These are phyloP conservation scores for Torymus texanus DNA, from an alignment of 2,888 invertebrate species.

Conservation along the genomic window DNA sequence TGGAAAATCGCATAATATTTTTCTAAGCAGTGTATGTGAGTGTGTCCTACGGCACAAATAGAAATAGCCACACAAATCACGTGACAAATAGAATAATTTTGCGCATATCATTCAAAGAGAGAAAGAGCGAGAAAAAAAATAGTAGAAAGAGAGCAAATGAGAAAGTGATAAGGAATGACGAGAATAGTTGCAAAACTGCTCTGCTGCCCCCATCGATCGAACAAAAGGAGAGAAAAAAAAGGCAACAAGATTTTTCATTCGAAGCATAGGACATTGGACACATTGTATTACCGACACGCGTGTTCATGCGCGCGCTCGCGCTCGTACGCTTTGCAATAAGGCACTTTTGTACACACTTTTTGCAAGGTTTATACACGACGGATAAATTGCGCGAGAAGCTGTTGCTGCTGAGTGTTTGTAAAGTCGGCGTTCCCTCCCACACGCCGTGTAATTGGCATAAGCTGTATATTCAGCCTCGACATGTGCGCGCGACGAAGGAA, in stretches of 20 bases:
- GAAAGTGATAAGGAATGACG: too few species aligned
- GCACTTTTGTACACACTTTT: neutral
- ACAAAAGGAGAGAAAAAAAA: neutral
- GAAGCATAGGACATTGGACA: slow-evolving; percentile 46
- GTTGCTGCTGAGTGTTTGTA: slow-evolving; percentile 2
- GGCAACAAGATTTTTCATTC: slow-evolving; percentile 23
- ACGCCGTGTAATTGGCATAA: too few species aligned
- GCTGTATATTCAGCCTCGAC: too few species aligned
- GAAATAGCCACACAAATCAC: slow-evolving; percentile 5
- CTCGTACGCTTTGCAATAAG: too few species aligned
- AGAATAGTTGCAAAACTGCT: slow-evolving; percentile 30
- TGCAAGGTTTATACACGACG: slow-evolving; percentile 2
- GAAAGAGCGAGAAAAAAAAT: neutral
- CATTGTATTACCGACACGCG: slow-evolving; percentile 24
- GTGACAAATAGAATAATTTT: slow-evolving; percentile 42
- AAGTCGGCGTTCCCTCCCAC: too few species aligned
- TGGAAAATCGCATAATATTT: slow-evolving; percentile 66
- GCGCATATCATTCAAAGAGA: slow-evolving; percentile 48
- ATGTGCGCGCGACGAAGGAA: too few species aligned
- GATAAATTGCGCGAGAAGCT: neutral
- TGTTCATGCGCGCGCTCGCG: too few species aligned
- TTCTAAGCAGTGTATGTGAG: slow-evolving; percentile 61
- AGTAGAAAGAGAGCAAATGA: neutral
- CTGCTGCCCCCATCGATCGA: slow-evolving; percentile 35
- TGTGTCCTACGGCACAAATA: slow-evolving; percentile 45